Conservation (phyloP, 2,888 invertebrate species). For the Phorcus lineatus region DNA sequence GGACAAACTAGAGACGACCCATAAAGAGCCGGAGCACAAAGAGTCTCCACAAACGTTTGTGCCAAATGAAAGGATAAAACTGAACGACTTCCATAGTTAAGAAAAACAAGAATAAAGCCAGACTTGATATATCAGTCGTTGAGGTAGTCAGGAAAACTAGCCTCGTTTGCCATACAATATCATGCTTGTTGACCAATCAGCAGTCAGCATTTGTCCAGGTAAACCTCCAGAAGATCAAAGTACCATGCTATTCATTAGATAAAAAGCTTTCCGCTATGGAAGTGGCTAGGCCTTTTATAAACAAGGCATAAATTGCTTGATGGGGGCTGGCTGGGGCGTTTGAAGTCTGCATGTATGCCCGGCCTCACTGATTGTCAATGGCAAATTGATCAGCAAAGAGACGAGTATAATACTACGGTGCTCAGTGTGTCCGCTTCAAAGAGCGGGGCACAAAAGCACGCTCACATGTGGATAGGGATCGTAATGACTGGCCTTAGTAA, state of each 20-base stretch:
- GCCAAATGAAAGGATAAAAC: background rate
- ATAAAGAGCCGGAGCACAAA: background rate
- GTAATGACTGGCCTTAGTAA: slow-evolving; percentile 14
- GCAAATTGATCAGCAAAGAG: slow-evolving; percentile 29
- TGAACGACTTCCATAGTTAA: background rate
- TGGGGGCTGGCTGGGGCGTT: slow-evolving; percentile 37
- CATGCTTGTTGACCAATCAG: background rate
- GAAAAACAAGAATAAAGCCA: background rate
- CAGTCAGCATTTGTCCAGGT: slow-evolving; percentile 8
- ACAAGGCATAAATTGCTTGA: slow-evolving; percentile 43
- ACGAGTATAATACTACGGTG: background rate
- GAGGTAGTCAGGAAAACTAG: too few relatives aligned
- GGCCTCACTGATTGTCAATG: slow-evolving; percentile 34
- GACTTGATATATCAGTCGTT: background rate
- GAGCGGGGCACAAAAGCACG: slow-evolving; percentile 7
- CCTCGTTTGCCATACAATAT: background rate
- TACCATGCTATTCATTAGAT: slow-evolving; percentile 37
- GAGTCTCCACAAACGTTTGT: slow-evolving; percentile 5
- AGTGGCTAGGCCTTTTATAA: slow-evolving; percentile 43
- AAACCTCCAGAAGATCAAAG: slow-evolving; percentile 36
- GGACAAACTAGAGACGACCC: background rate
- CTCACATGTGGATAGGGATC: slow-evolving; percentile 12
- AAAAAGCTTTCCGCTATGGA: slow-evolving; percentile 38
- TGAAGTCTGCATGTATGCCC: slow-evolving; percentile 34
- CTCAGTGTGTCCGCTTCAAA: slow-evolving; percentile 15